Base-by-base conservation (phyloP, 2,113 vertebrate genomes). In the Bufo gargarizans region DNA sequence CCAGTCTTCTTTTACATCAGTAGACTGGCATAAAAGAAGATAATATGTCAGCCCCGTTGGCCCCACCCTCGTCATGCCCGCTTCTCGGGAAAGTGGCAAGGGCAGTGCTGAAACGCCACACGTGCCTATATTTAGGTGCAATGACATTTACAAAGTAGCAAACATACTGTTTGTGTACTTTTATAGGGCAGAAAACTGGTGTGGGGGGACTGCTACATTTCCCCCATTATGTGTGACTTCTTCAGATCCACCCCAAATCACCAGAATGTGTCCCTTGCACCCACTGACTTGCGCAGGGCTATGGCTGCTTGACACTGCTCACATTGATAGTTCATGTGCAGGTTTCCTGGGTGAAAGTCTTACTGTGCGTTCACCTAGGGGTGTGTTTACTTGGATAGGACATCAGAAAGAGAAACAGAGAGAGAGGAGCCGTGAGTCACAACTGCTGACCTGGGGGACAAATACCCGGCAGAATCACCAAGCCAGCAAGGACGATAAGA, bases 321-420 rank as follows among this genome's bases (percentile, higher is more conserved):
- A 43, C 22, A 58, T 55, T 59, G 22, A 58, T 45, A 67, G 19
- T 59, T 53, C 49, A 43, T 47, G 78, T 49, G 69, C 19, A 22
- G 77, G 6, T 58, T 85, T 12, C 81, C 91, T 91, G 91, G 88
- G 6, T 19, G 58, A 86, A 89, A 74, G 78, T 86, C 78, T 3
- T 55, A 16, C 4, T 86, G 88, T 89, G 58, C 77, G 63, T 89
- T 89, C 77, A 89, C 84, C 84, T 59, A 56, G 5, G 77, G 22
- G 43, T 82, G 65, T 81, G 88, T 81, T 86, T 80, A 81, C 84
- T 71, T 22, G 58, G 43, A 69, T 45, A 58, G 71, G 19, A 47
- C 49, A 49, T 13, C n/a, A 61, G 53, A 89, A 71, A 59, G 43
- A 43, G 69, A 86, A 55, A 55, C 20, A 1, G 45, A 72, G 45